Evolutionary conservation across 1,140 invertebrate species (phyloP).

Genomic region (Drosophila persimilis): DNA sequence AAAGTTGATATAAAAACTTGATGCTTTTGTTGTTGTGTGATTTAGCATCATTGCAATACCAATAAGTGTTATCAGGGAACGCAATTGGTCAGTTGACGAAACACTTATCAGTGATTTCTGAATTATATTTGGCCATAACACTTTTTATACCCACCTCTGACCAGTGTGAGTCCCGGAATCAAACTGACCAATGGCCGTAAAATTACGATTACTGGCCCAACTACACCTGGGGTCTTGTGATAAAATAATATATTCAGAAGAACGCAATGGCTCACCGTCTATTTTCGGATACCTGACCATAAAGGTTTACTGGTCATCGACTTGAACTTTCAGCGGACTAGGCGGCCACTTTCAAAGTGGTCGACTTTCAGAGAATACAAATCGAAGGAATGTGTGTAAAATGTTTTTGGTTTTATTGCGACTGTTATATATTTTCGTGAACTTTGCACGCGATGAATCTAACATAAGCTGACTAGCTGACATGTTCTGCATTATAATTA

Average conservation of each 20-base stretch:
- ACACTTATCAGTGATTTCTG: conserved; percentile 57
- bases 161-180: conserved; percentile 36
- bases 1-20: conserved; percentile 19
- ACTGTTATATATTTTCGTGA: conserved; percentile 37
- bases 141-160: conserved; percentile 12
- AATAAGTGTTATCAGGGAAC: conserved; percentile 44
- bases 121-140: conserved; percentile 44
- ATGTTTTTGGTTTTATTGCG: conserved; percentile 39
- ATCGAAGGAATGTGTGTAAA: conserved; percentile 42
- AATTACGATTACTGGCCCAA: neutral
- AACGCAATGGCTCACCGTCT: conserved; percentile 37
- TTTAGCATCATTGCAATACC: conserved; percentile 53
- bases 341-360: conserved; percentile 47
- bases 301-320: conserved; percentile 13
- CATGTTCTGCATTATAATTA: conserved; percentile 53
- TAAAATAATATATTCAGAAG: conserved; percentile 31
- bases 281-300: conserved; percentile 43
- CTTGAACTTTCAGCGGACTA: conserved; percentile 42
- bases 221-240: conserved; percentile 10
- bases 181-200: conserved; percentile 47
- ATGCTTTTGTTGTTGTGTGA: conserved; percentile 11
- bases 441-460: conserved; percentile 59
- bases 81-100: conserved; percentile 56
- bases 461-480: conserved; percentile 66
- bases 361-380: conserved; percentile 18